Evolutionary conservation across 2,888 invertebrate genomes (phyloP).

Genomic region (Schrankia costaestrigalis): DNA sequence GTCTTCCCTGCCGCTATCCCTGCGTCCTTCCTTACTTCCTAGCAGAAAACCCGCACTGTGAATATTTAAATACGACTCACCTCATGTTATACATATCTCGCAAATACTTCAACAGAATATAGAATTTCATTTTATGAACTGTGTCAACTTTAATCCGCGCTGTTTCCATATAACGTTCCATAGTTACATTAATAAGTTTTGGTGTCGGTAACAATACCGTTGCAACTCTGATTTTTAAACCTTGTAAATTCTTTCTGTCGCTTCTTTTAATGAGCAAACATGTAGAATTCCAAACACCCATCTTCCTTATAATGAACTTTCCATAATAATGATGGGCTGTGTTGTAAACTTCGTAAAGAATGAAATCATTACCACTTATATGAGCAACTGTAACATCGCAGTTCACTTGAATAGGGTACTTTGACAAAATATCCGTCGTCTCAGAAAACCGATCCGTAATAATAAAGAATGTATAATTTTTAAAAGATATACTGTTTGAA

Average conservation of each 20-base stretch:
- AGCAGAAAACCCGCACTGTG: no score
- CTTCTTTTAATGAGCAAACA: slow-evolving; percentile 50
- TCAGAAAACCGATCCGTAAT: slow-evolving; percentile 40
- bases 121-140: slow-evolving; percentile 83
- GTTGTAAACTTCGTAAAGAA: slow-evolving; percentile 75
- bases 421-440: slow-evolving; percentile 44
- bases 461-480: slow-evolving; percentile 60
- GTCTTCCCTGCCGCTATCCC: no score
- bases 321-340: slow-evolving; percentile 80
- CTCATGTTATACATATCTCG: slow-evolving; percentile 84
- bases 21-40: no score
- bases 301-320: slow-evolving; percentile 58
- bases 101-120: slow-evolving; percentile 77
- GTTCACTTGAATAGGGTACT: slow-evolving; percentile 63
- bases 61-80: slow-evolving; percentile 75
- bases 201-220: slow-evolving; percentile 60
- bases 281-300: slow-evolving; percentile 70
- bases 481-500: slow-evolving; percentile 27
- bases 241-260: slow-evolving; percentile 75
- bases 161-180: slow-evolving; percentile 72
- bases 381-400: slow-evolving; percentile 65
- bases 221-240: slow-evolving; percentile 76
- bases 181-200: slow-evolving; percentile 56
- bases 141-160: slow-evolving; percentile 80
- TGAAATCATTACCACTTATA: slow-evolving; percentile 30